Conservation (phyloP, 2,888 invertebrate genomes). For the Liposcelis brunnea region DNA sequence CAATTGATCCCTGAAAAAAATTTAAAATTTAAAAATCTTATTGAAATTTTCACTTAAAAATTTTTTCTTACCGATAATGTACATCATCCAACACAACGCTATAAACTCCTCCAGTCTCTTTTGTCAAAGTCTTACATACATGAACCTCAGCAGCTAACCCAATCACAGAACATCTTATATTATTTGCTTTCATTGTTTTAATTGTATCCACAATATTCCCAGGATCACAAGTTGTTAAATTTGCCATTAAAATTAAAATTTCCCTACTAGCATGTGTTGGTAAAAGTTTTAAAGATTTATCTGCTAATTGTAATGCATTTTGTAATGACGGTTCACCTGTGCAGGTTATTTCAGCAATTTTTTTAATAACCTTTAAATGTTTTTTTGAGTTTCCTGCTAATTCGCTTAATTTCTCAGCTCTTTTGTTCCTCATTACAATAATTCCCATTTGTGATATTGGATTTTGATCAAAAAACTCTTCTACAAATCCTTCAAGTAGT, state of each 20-base stretch:
- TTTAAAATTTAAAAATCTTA: not conserved
- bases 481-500: constrained; percentile 82
- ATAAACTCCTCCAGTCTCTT: constrained; percentile 74
- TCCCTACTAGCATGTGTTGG: constrained; percentile 93
- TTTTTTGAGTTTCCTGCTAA: constrained; percentile 73
- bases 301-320: constrained; percentile 80
- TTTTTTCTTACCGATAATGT: constrained; percentile 33
- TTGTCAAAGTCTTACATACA: constrained; percentile 71
- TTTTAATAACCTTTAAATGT: constrained; percentile 43
- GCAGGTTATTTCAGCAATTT: constrained; percentile 41
- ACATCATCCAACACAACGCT: constrained; percentile 70
- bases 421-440: constrained; percentile 77
- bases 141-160: constrained; percentile 90
- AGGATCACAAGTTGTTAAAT: constrained; percentile 93
- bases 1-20: constrained; percentile 35
- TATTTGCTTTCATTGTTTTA: constrained; percentile 52
- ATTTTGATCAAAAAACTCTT: constrained; percentile 97
- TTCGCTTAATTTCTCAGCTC: constrained; percentile 83
- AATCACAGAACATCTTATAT: constrained; percentile 85
- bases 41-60: too few relatives aligned
- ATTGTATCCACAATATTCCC: constrained; percentile 77
- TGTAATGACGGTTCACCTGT: constrained; percentile 91
- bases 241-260: constrained; percentile 78
- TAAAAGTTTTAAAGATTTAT: constrained; percentile 65
- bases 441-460: constrained; percentile 95